Conservation (phyloP, 1,140 invertebrate genomes). For the Bombus polaris region DNA sequence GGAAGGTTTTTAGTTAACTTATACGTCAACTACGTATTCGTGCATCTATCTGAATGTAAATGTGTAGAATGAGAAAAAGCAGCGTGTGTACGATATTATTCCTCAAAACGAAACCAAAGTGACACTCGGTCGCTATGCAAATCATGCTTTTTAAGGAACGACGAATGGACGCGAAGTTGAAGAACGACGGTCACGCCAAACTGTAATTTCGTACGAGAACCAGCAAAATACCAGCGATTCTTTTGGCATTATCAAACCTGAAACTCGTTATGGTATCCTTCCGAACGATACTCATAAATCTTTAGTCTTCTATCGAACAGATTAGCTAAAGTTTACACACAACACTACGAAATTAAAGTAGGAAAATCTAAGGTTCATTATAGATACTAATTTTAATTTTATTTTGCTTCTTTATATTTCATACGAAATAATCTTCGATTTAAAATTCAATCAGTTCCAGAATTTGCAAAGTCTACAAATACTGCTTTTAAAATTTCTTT, state of each 20-base stretch:
- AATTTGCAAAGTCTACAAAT: background rate
- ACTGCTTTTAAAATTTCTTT: background rate
- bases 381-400: no score
- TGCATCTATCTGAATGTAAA: background rate
- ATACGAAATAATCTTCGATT: no score
- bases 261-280: background rate
- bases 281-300: background rate
- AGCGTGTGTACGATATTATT: background rate
- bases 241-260: conserved; percentile 13
- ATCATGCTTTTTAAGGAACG: conserved; percentile 22
- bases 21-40: background rate
- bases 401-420: no score
- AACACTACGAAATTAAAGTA: background rate
- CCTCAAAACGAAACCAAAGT: background rate
- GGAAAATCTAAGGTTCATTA: no score
- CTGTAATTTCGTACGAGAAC: conserved; percentile 31
- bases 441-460: no score
- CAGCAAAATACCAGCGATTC: conserved; percentile 21
- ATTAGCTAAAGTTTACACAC: background rate
- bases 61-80: background rate
- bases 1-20: conserved; percentile 1
- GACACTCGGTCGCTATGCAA: conserved; percentile 7
- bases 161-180: conserved; percentile 2
- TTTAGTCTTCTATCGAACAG: background rate
- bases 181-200: conserved; percentile 34